phyloP scores from a whole-genome alignment of 2,888 invertebrate genomes.

The Apodemia hepburni region DNA sequence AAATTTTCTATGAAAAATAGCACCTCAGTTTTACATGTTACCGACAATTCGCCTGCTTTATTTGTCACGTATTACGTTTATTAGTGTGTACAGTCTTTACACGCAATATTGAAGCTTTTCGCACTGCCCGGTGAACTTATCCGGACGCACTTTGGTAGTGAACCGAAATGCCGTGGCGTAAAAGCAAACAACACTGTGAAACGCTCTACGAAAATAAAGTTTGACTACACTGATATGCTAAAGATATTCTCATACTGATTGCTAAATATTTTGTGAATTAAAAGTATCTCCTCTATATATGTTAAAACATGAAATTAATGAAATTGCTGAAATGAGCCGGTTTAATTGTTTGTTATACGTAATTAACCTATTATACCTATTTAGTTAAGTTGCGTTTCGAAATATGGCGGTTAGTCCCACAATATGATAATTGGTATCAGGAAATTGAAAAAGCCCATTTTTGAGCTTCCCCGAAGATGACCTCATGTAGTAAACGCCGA shows the following conservation, averaged over 20 bases:
- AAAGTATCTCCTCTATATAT: too few relatives aligned
- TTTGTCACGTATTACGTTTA: slow-evolving; percentile 24
- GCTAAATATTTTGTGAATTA: too few relatives aligned
- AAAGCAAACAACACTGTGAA: slow-evolving; percentile 60
- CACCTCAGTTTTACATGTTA: neutral
- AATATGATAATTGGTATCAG: too few relatives aligned
- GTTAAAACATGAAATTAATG: too few relatives aligned
- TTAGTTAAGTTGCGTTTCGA: too few relatives aligned
- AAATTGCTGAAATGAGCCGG: too few relatives aligned
- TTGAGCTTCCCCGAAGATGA: too few relatives aligned
- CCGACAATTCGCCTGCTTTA: slow-evolving; percentile 9
- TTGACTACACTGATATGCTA: slow-evolving; percentile 37
- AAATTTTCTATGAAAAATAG: neutral
- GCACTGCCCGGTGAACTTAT: slow-evolving; percentile 57
- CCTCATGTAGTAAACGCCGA: too few relatives aligned
- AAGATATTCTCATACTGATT: neutral
- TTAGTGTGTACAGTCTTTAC: slow-evolving; percentile 34
- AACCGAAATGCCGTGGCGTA: slow-evolving; percentile 50
- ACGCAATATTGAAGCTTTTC: slow-evolving; percentile 39
- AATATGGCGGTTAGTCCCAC: too few relatives aligned
- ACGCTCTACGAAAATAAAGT: slow-evolving; percentile 43
- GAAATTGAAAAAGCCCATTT: too few relatives aligned
- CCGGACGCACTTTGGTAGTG: slow-evolving; percentile 46
- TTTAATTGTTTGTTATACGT: too few relatives aligned
- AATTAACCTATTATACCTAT: too few relatives aligned